Evolutionary conservation across 2,888 invertebrate genomes (phyloP).

Genomic region (Myopa tessellatipennis): DNA sequence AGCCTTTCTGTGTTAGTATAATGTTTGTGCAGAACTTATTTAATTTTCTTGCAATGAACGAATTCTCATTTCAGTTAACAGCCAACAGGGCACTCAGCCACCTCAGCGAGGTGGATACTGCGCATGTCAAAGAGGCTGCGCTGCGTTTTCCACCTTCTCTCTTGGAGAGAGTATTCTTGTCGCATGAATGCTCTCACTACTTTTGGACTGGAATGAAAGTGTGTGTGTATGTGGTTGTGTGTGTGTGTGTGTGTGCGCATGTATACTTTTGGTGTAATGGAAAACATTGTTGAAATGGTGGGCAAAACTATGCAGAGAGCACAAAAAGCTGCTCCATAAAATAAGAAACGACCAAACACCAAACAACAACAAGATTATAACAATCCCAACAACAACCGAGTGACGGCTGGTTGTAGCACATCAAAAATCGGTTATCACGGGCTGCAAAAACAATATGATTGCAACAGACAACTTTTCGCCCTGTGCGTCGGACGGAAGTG

Average conservation of each 20-base stretch:
- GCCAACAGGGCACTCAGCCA: too few species aligned
- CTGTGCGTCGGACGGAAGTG: slow-evolving; percentile 46
- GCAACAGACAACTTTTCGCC: slow-evolving; percentile 39
- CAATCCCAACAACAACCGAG: background rate
- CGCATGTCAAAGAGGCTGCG: background rate
- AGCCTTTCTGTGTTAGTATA: too few species aligned
- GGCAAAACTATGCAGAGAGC: background rate
- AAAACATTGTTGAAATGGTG: background rate
- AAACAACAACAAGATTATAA: slow-evolving; percentile 20
- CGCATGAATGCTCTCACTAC: background rate
- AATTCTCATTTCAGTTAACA: too few species aligned
- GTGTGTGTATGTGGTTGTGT: slow-evolving; percentile 20
- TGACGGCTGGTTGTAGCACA: too few species aligned
- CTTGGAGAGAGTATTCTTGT: background rate
- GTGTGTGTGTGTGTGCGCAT: too few species aligned
- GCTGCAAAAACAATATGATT: slow-evolving; percentile 12
- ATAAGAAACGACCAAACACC: slow-evolving; percentile 14
- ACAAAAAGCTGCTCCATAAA: slow-evolving; percentile 17
- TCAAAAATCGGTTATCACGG: too few species aligned
- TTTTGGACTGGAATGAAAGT: slow-evolving; percentile 7
- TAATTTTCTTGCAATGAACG: too few species aligned
- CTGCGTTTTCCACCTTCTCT: background rate
- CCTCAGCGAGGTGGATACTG: background rate
- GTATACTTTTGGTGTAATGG: background rate
- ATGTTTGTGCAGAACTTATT: too few species aligned